A percentile compares a stretch with the other conserved stretches of the same genome.
These are phyloP conservation scores for Drosophila fungiperda DNA, from an alignment of 2,888 invertebrate species.

Conservation along the genomic window DNA sequence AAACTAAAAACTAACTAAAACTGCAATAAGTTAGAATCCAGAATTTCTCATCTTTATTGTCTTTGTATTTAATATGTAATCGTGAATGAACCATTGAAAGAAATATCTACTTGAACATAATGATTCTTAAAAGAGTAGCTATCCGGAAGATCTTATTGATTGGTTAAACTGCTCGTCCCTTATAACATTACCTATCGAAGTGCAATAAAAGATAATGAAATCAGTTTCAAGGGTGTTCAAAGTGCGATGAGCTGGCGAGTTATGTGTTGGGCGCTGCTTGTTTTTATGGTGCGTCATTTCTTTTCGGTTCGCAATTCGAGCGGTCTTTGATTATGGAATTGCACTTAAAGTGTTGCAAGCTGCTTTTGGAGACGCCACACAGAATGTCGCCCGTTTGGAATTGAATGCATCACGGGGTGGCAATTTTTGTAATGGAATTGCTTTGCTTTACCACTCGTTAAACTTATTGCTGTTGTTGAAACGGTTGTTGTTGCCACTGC, in stretches of 20 bases:
- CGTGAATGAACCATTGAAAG: background rate
- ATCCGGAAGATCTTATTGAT: background rate
- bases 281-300: constrained; percentile 69
- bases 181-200: no score
- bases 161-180: background rate
- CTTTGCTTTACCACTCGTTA: constrained; percentile 55
- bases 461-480: constrained; percentile 38
- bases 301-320: constrained; percentile 45
- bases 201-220: background rate
- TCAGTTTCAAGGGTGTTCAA: constrained; percentile 9
- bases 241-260: background rate
- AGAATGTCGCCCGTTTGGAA: constrained; percentile 10
- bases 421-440: constrained; percentile 75
- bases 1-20: no score
- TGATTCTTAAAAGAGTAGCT: background rate
- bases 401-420: constrained; percentile 48
- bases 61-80: background rate
- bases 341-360: constrained; percentile 74
- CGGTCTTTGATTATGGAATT: constrained; percentile 76
- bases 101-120: background rate
- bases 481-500: constrained; percentile 1
- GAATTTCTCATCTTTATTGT: background rate
- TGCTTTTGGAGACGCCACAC: constrained; percentile 31
- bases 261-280: constrained; percentile 25
- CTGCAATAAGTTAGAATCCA: background rate